Base-by-base conservation (phyloP, 2,113 vertebrate species). In the Lasiurus cinereus region DNA sequence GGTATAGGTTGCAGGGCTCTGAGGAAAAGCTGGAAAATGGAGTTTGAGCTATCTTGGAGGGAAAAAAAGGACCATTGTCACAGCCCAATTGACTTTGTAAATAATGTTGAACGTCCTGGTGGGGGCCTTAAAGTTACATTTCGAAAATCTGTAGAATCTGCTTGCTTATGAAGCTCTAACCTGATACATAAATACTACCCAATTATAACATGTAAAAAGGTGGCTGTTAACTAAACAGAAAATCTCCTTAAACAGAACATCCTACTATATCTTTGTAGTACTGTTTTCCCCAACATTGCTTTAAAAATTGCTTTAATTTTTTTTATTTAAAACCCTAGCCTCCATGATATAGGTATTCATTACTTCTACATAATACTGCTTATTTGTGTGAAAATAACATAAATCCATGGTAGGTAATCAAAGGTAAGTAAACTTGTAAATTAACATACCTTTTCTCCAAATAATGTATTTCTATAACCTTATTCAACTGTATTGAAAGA, bases 71-170 rank as follows among this genome's bases (percentile, higher is more conserved):
- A 84, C 95, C 18, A 29, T 29, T 97, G 92, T 97, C 87, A 94
- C 0, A 3, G 93, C 52, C 80, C 97, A 93, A 90, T 94, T 97
- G 96, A 94, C 92, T 98, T 95, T 93, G 95, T 96, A 98, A 98
- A 98, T 98, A 98, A 98, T 97, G 87, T 94, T 43, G 83, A 80
- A 50, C 59, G 52, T 91, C 83, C 88, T 85, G 79, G 78, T 90
- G 90, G 52, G 12, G 66, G 24, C 12, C 31, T 92, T 43, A 90
- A 74, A 67, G 39, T 97, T 98, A 78, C 92, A 97, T 92, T 95
- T 96, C 96, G 91, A 93, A 70, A 91, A 79, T 82, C 52, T 96
- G 78, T 90, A 3, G 8, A 73, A 83, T 90, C 59, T 86, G 70
- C 5, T 66, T 93, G 27, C 52, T 86, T 19, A 11, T 29, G 59